Evolutionary conservation across 2,888 invertebrate species (phyloP), one percentile per base, ranked within the genome.

Genomic region (Erebia epiphron): DNA sequence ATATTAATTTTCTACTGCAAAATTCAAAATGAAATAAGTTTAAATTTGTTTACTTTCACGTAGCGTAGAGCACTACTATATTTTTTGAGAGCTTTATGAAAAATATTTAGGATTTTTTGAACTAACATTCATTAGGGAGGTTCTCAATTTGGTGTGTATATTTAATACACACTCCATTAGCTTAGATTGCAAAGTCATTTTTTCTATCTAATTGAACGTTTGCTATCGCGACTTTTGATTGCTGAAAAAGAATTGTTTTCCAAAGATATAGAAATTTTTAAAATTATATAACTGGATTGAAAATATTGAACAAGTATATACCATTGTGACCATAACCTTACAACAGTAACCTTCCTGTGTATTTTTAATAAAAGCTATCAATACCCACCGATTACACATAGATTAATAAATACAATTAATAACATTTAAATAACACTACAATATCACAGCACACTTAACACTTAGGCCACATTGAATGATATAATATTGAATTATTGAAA

Each of bases 381-480:
- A 49, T 61, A 41, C 61, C 58, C 35, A 60, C 54, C 52, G 18
- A 60, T 61, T 46, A 60, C 46, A 46, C 46, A 67, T 50, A 16
- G n/a, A 67, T 63, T 56, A n/a, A 50, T 57, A 64, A 57, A 35
- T 35, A 35, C 61, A 8, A 35, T 21, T 61, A 62, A n/a, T n/a
- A n/a, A 61, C n/a, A 13, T 43, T 58, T 46, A 67, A 56, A 18
- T 10, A 54, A 70, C 68, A 73, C 62, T 71, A 74, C 63, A 65
- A 70, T 79, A 80, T 80, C 79, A 80, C 80, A 79, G 78, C 79
- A 77, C 79, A 79, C 76, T 69, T 70, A 77, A 75, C 74, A 79
- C 68, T 76, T 76, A 80, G 78, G 79, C 78, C 79, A 76, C 78
- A 72, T 76, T 73, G 71, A 67, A 58, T 67, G 69, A 18, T 65